Conservation (phyloP, 1,140 invertebrate genomes). For the Scaptomyza pallida region DNA sequence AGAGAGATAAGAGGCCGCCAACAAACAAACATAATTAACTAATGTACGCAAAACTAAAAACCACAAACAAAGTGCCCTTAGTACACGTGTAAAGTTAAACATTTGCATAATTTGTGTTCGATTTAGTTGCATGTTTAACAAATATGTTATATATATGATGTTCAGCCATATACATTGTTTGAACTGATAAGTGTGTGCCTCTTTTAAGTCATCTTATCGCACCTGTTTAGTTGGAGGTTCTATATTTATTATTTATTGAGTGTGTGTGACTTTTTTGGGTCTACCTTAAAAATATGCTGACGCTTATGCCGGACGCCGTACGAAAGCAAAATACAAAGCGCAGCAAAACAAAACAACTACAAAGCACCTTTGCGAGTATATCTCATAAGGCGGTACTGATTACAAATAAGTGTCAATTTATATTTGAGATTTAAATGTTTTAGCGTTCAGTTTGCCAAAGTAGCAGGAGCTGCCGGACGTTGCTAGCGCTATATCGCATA, state of each 20-base stretch:
- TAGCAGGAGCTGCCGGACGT: conserved; percentile 47
- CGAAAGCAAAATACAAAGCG: conserved; percentile 47
- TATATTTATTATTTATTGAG: too few species aligned
- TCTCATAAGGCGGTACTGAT: conserved; percentile 61
- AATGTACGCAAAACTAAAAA: not conserved
- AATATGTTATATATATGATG: not conserved
- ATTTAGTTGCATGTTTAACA: conserved; percentile 18
- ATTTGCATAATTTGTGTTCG: not conserved
- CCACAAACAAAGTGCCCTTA: not conserved
- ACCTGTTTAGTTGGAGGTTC: conserved; percentile 5
- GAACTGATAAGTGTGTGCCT: conserved; percentile 45
- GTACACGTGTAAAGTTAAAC: conserved; percentile 2
- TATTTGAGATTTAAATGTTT: conserved; percentile 60
- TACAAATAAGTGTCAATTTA: conserved; percentile 65
- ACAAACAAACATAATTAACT: conserved; percentile 6
- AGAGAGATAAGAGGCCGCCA: conserved; percentile 48
- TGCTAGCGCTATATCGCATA: conserved; percentile 31
- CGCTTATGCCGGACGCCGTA: conserved; percentile 28
- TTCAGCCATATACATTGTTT: not conserved
- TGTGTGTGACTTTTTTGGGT: conserved; percentile 31
- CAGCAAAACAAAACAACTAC: conserved; percentile 49
- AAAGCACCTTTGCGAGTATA: conserved; percentile 36
- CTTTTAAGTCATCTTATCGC: conserved; percentile 48
- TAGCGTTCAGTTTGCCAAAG: conserved; percentile 47
- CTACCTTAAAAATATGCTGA: conserved; percentile 67